Evolutionary conservation across 2,888 invertebrate species (phyloP).

Genomic region (Drosophila formosana): DNA sequence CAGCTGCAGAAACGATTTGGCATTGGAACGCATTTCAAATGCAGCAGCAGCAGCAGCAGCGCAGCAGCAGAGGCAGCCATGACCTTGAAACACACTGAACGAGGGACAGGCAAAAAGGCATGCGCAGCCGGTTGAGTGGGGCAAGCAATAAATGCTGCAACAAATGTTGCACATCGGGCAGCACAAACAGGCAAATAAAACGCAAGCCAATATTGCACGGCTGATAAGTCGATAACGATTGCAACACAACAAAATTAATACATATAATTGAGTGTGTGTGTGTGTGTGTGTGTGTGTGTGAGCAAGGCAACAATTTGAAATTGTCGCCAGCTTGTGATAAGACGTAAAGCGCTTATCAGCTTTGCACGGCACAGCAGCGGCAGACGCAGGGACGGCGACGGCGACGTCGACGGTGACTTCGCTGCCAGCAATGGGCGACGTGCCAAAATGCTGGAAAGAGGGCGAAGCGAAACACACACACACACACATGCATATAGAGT

Average conservation of each 20-base stretch:
- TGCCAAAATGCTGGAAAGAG: conserved; percentile 47
- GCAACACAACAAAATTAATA: conserved; percentile 34
- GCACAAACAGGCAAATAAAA: background rate
- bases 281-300: conserved; percentile 1
- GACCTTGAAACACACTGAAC: conserved; percentile 59
- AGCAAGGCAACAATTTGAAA: conserved; percentile 36
- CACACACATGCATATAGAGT: too few species aligned
- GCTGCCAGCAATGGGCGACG: conserved; percentile 36
- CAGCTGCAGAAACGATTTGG: conserved; percentile 37
- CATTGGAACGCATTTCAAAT: conserved; percentile 51
- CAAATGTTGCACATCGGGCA: conserved; percentile 19
- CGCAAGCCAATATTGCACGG: conserved; percentile 1
- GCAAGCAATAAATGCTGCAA: conserved; percentile 21
- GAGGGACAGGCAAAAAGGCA: conserved; percentile 17
- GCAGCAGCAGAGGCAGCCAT: conserved; percentile 32
- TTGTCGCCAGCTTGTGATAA: conserved; percentile 56
- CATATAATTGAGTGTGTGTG: background rate
- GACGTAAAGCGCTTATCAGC: conserved; percentile 51
- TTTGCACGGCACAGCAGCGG: conserved; percentile 15
- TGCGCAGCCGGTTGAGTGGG: conserved; percentile 50
- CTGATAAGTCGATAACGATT: conserved; percentile 22
- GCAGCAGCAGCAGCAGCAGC: conserved; percentile 35
- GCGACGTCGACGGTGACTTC: conserved; percentile 2
- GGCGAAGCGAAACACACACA: conserved; percentile 9
- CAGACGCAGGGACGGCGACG: conserved; percentile 51